These are phyloP conservation scores for Agriopis aurantiaria DNA, from an alignment of 2,888 invertebrate genomes.

Conservation along the genomic window DNA sequence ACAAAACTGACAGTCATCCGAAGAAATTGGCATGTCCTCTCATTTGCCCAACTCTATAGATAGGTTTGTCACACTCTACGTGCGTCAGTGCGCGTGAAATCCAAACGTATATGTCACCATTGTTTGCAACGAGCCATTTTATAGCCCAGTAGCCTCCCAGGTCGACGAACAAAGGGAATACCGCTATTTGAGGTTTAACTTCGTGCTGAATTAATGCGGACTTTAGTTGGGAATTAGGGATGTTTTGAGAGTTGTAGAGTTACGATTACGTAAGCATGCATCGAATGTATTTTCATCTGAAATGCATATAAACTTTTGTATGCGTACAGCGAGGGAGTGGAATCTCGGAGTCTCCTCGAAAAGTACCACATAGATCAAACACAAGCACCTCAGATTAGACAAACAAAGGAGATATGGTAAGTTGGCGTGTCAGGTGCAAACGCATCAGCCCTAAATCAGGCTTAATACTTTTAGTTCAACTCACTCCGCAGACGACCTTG, in stretches of 20 bases:
- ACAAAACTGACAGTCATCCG: background rate
- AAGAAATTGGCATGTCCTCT: background rate
- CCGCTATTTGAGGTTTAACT: conserved; percentile 57
- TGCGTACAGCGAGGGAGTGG: too few relatives aligned
- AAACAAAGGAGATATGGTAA: too few relatives aligned
- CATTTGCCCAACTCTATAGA: background rate
- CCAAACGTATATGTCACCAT: conserved; percentile 68
- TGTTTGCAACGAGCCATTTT: conserved; percentile 66
- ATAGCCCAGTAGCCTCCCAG: conserved; percentile 69
- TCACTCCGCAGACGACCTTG: too few relatives aligned
- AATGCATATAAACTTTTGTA: too few relatives aligned
- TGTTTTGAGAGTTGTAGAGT: background rate
- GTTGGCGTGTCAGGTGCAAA: too few relatives aligned
- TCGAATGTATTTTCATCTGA: background rate
- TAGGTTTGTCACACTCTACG: background rate
- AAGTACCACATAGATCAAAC: too few relatives aligned
- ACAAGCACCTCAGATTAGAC: too few relatives aligned
- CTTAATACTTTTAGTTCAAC: too few relatives aligned
- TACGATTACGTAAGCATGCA: background rate
- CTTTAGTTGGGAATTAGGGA: background rate
- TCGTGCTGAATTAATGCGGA: conserved; percentile 47
- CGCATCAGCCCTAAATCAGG: too few relatives aligned
- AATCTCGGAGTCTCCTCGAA: too few relatives aligned
- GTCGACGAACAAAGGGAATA: conserved; percentile 63
- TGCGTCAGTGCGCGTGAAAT: conserved; percentile 51